A percentile compares a stretch with the other conserved stretches of the same genome.
Evolutionary conservation across 2,888 invertebrate genomes (phyloP).

Genomic region (Blomia tropicalis): DNA sequence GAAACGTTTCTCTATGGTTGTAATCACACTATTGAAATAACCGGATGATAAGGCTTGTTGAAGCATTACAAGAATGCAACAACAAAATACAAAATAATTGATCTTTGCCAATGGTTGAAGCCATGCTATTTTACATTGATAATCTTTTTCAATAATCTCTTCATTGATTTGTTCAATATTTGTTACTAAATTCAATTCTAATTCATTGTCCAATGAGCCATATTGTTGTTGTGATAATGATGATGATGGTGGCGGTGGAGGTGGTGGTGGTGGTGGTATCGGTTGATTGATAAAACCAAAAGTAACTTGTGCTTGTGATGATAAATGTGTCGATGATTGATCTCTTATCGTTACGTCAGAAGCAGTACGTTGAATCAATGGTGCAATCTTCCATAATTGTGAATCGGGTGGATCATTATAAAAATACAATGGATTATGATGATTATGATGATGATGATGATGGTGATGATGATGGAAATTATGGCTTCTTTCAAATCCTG

Average conservation of each 20-base stretch:
- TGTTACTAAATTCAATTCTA: too few species aligned
- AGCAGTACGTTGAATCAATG: slow-evolving; percentile 21
- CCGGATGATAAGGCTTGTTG: slow-evolving; percentile 80
- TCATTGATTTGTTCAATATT: too few species aligned
- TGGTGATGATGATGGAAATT: too few species aligned
- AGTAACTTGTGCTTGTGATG: too few species aligned
- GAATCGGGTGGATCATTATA: too few species aligned
- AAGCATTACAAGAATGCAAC: slow-evolving; percentile 72
- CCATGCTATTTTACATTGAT: neutral
- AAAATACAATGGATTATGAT: too few species aligned
- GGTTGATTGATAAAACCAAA: slow-evolving; percentile 16
- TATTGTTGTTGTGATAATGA: slow-evolving; percentile 26
- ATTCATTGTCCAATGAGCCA: slow-evolving; percentile 4
- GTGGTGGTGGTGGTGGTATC: neutral
- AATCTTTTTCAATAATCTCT: too few species aligned
- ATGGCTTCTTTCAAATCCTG: too few species aligned
- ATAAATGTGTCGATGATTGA: too few species aligned
- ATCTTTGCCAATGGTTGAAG: slow-evolving; percentile 74
- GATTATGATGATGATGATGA: too few species aligned
- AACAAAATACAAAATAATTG: slow-evolving; percentile 69
- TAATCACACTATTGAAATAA: slow-evolving; percentile 85
- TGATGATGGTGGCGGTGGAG: neutral
- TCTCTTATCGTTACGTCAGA: slow-evolving; percentile 25
- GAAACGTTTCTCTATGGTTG: slow-evolving; percentile 79
- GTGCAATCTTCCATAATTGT: slow-evolving; percentile 18